These are phyloP conservation scores for Caenorhabditis macrosperma DNA, from an alignment of 2,888 invertebrate species.

Conservation along the genomic window DNA sequence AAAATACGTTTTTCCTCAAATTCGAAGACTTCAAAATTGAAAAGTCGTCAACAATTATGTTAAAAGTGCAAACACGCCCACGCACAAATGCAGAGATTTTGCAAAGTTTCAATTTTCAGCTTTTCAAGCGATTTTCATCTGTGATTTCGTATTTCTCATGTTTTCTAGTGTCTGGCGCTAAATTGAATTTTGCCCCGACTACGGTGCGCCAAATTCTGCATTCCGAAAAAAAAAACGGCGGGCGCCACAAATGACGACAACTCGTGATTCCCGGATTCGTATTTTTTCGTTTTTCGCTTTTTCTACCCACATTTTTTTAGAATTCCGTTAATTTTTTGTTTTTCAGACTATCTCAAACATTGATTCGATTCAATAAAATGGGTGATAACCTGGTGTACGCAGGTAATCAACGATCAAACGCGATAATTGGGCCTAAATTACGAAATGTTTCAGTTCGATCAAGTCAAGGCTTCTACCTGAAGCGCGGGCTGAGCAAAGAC, in stretches of 20 bases:
- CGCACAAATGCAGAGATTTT: conserved; percentile 19
- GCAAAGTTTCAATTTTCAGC: neutral
- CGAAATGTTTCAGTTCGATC: conserved; percentile 68
- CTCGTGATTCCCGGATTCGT: conserved; percentile 28
- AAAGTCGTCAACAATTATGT: neutral
- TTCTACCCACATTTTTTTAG: neutral
- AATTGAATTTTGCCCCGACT: neutral
- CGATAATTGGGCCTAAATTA: conserved; percentile 15
- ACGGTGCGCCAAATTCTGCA: conserved; percentile 20
- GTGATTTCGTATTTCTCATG: neutral
- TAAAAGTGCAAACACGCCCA: conserved; percentile 18
- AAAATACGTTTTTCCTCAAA: neutral
- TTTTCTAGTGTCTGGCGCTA: neutral
- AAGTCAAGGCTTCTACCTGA: conserved; percentile 69
- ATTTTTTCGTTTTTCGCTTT: neutral
- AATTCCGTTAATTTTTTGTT: neutral
- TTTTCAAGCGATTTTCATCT: conserved; percentile 5
- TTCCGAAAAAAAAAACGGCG: neutral
- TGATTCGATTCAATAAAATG: conserved; percentile 59
- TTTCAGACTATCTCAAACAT: conserved; percentile 50
- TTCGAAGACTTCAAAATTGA: neutral
- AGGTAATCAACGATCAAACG: conserved; percentile 22
- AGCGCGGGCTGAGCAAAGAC: conserved; percentile 68
- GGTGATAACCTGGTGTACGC: conserved; percentile 73
- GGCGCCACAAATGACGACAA: conserved; percentile 19